phyloP scores from a whole-genome alignment of 1,140 invertebrate species.

The Drosophila grimshawi region DNA sequence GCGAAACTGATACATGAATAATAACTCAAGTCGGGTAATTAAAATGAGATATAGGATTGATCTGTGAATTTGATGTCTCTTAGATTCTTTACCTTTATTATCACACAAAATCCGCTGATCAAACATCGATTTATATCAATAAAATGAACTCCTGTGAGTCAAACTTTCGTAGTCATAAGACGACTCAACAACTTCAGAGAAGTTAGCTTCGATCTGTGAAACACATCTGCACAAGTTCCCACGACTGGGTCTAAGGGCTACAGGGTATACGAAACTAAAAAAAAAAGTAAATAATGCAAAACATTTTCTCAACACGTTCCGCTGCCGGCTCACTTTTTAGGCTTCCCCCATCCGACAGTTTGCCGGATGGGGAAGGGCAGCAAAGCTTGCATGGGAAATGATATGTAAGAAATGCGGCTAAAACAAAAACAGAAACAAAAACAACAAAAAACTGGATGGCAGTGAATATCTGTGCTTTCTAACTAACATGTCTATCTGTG shows the following conservation, averaged over 20 bases:
- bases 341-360: slow-evolving; percentile 54
- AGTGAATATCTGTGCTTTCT: slow-evolving; percentile 60
- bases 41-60: too few species aligned
- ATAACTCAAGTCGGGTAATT: too few species aligned
- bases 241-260: slow-evolving; percentile 2
- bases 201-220: too few species aligned
- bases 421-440: slow-evolving; percentile 21
- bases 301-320: slow-evolving; percentile 81
- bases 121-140: too few species aligned
- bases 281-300: slow-evolving; percentile 82
- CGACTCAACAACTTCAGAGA: too few species aligned
- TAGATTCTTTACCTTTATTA: too few species aligned
- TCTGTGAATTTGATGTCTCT: too few species aligned
- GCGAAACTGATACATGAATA: too few species aligned
- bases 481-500: slow-evolving; percentile 38
- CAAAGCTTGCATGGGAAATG: slow-evolving; percentile 71
- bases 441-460: slow-evolving; percentile 18
- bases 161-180: too few species aligned
- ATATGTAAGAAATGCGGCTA: slow-evolving; percentile 63
- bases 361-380: slow-evolving; percentile 29
- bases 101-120: too few species aligned
- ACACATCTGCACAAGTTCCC: background rate
- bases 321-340: slow-evolving; percentile 72
- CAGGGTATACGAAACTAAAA: slow-evolving; percentile 46
- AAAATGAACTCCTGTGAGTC: too few species aligned